Base-by-base conservation (phyloP, 2,888 invertebrate species). In the Campoletis raptor region DNA sequence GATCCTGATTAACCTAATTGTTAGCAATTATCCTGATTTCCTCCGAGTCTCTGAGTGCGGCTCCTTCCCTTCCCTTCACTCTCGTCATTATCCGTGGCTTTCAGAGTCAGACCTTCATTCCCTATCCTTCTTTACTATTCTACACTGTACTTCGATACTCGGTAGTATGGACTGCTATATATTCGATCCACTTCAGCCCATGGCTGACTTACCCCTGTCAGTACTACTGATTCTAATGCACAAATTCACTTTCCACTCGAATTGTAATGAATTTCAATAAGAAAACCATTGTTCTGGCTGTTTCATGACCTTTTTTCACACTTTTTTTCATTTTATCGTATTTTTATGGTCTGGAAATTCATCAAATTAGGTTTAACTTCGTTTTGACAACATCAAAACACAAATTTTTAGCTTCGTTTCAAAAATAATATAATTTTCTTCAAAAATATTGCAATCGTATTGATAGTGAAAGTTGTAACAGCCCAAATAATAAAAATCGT, bases 21-120 rank as follows among this genome's bases (percentile, higher is more conserved):
- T 94, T 94, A 94, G 94, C 94, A 94, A 94, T 94, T 94, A 94
- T 93, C 93, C 92, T 92, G 93, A 94, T 94, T 94, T 93, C 92
- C 93, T 92, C 90, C 89, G 90, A 90, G 90, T 89, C 91, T 81
- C 83, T 89, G 91, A 92, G 92, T 91, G 90, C 87, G 70, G 24
- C 72, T 78, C 87, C 88, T 89, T 88, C 83, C 87, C 88, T 89
- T 88, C 83, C 87, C 89, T 82, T 88, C 90, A 89, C 87, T 85
- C 85, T 85, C 78, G 67, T 73, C 88, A 77, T 81, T 86, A 77
- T 83, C 86, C 74, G 82, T 83, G n/a, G 57, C 54, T 54, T 57
- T 69, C 64, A 73, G 42, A 7, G 24, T 24, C 74, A 57, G 24
- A 74, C 77, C 42, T 48, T 70, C 74, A 30, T 81, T n/a, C 78